Evolutionary conservation across 1,140 invertebrate genomes (phyloP).

Genomic region (Carcinoscorpius rotundicauda): DNA sequence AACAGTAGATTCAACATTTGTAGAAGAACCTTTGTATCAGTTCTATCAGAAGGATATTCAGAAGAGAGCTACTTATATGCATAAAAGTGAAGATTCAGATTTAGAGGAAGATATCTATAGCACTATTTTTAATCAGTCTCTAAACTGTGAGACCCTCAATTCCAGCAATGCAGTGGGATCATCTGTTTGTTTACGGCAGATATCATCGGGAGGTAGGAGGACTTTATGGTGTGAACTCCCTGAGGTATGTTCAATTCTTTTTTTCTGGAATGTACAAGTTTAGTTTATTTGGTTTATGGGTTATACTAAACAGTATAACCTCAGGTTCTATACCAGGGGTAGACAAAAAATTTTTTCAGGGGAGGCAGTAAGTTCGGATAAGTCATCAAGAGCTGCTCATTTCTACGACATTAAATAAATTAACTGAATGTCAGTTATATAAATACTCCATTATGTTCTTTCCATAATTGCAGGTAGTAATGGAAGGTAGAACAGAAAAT

Average conservation of each 20-base stretch:
- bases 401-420: too few relatives aligned
- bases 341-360: too few relatives aligned
- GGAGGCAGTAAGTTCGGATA: too few relatives aligned
- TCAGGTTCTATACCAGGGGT: too few relatives aligned
- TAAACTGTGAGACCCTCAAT: conserved; percentile 6
- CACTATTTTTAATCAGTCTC: background rate
- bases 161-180: background rate
- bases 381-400: too few relatives aligned
- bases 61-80: conserved; percentile 40
- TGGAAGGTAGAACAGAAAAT: too few relatives aligned
- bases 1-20: conserved; percentile 29
- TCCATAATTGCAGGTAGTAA: too few relatives aligned
- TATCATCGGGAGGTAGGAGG: conserved; percentile 46
- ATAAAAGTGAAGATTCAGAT: conserved; percentile 25
- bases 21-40: conserved; percentile 76
- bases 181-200: conserved; percentile 41
- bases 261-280: background rate
- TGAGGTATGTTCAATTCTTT: conserved; percentile 45
- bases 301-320: too few relatives aligned
- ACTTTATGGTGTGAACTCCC: conserved; percentile 90
- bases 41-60: conserved; percentile 67
- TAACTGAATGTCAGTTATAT: too few relatives aligned
- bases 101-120: conserved; percentile 66
- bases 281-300: too few relatives aligned
- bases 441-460: too few relatives aligned